phyloP scores from a whole-genome alignment of 2,797 vertebrate genomes.

The Discoglossus pictus region DNA sequence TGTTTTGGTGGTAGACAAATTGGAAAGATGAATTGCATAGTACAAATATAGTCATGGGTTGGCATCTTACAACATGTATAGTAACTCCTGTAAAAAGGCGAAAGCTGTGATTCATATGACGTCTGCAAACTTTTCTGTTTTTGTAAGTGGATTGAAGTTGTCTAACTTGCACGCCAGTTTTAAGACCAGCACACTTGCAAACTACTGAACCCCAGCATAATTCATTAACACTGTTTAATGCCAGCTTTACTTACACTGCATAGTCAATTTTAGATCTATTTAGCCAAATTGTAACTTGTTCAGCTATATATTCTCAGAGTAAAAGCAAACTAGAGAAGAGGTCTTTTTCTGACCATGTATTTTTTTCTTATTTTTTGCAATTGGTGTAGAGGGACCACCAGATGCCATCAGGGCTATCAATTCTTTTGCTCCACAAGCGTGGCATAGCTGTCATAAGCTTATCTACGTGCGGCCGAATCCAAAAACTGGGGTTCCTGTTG shows the following conservation, averaged over 20 bases:
- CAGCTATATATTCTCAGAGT: too few relatives aligned
- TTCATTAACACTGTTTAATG: not conserved
- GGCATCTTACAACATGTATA: too few relatives aligned
- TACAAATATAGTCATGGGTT: too few relatives aligned
- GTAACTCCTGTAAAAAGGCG: not conserved
- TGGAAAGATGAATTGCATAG: too few relatives aligned
- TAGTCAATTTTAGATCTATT: too few relatives aligned
- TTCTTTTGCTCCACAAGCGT: slow-evolving; percentile 83
- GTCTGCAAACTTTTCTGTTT: not conserved
- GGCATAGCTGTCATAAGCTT: slow-evolving; percentile 98
- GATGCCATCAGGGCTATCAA: slow-evolving; percentile 79
- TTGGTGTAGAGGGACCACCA: slow-evolving; percentile 77
- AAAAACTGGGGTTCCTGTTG: slow-evolving; percentile 94
- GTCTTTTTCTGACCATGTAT: not conserved
- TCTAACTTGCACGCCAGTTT: not conserved
- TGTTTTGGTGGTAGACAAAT: too few relatives aligned
- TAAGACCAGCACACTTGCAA: not conserved
- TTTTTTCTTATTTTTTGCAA: not conserved
- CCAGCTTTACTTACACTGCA: slow-evolving; percentile 3
- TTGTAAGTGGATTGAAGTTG: not conserved
- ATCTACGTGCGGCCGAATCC: slow-evolving; percentile 96
- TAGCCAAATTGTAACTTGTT: too few relatives aligned
- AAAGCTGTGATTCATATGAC: not conserved
- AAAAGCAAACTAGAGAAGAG: not conserved
- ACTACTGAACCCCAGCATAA: not conserved